Conservation (phyloP, 1,140 invertebrate species). For the Aphidius ervi region DNA sequence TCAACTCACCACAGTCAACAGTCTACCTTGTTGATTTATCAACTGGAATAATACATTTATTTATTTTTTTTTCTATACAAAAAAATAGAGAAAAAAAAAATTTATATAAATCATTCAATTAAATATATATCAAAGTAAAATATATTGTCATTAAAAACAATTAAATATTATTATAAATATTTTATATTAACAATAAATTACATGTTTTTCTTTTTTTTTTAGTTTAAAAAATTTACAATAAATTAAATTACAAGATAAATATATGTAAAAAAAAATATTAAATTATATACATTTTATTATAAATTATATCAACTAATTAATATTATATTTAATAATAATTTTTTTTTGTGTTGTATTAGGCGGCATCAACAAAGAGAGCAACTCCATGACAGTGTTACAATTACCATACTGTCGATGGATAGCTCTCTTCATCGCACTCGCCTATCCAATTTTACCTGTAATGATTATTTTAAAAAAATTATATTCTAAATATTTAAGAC, state of each 20-base stretch:
- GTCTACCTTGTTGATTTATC: not conserved
- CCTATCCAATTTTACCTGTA: constrained; percentile 30
- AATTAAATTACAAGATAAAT: too few relatives aligned
- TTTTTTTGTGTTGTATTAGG: constrained; percentile 36
- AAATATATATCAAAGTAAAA: too few relatives aligned
- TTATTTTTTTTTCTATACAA: not conserved
- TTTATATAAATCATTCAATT: too few relatives aligned
- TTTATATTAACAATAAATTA: too few relatives aligned
- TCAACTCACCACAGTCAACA: not conserved
- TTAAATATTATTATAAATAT: too few relatives aligned
- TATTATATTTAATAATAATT: too few relatives aligned
- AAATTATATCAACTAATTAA: too few relatives aligned
- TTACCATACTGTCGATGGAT: constrained; percentile 66
- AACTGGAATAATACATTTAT: not conserved
- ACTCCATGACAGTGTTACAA: constrained; percentile 63
- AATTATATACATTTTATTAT: too few relatives aligned
- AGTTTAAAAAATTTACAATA: too few relatives aligned
- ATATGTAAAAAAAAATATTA: not conserved
- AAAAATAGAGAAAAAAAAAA: too few relatives aligned
- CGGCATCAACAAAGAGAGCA: constrained; percentile 64
- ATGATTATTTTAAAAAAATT: not conserved
- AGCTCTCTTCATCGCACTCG: constrained; percentile 63
- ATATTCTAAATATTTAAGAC: not conserved
- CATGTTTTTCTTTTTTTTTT: too few relatives aligned
- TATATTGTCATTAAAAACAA: too few relatives aligned